Evolutionary conservation across 1,140 invertebrate genomes (phyloP), one percentile per base, ranked within the genome.

Genomic region (Eriosoma lanigerum): DNA sequence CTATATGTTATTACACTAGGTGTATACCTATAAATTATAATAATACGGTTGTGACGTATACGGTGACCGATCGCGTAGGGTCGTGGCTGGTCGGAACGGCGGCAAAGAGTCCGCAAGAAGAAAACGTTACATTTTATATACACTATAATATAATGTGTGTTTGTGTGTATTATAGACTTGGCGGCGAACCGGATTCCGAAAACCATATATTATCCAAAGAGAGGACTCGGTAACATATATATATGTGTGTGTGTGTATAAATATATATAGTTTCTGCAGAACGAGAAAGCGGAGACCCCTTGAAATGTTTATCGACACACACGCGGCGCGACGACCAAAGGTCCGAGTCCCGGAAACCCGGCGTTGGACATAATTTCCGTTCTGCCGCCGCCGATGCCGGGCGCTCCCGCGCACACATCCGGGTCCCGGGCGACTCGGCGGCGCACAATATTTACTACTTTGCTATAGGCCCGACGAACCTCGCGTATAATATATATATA

Each of bases 281-380:
- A 17, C 6, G 44, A 12, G 13, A 38, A 6, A 29, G 21, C 4
- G 44, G 5, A 48, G 24, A 50, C 44, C 66, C 66, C 44, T 70
- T 24, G 66, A 70, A 70, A 70, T 70, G 66, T 70, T 70, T 70
- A 70, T 70, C 66, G 66, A 70, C 66, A 50, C 66, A 26, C 62
- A 19, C 29, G 62, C 62, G 38, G 66, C 66, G 66, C 66, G 66
- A 68, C 66, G 66, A 68, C 66, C 66, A 17, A 48, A 68, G 66
- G 66, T 68, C 66, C 66, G 66, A 50, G 66, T 48, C 66, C 66
- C 44, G 66, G 44, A 70, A 70, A 24, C 44, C 66, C 44, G 66
- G 38, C 66, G 66, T 50, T 50, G 66, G 66, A 70, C 66, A 50
- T 70, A 70, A 70, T 70, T 70, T 70, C 66, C 66, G 66, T 70